Conservation (phyloP, 2,888 invertebrate genomes). For the Orchesella flavescens region DNA sequence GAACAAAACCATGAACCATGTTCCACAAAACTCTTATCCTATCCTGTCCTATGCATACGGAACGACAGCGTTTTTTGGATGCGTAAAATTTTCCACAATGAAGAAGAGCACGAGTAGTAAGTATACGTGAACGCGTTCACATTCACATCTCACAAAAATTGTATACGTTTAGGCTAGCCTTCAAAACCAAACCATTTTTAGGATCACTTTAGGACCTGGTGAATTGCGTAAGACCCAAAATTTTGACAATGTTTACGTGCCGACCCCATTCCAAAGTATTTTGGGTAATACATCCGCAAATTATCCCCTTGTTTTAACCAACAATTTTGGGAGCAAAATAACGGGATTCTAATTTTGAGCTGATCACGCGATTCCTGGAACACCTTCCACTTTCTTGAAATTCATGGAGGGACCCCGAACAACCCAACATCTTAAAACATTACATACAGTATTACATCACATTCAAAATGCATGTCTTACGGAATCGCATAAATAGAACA, state of each 20-base stretch:
- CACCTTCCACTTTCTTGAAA: neutral
- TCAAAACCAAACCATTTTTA: neutral
- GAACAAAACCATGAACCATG: neutral
- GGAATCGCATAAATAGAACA: too few relatives aligned
- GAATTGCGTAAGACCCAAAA: conserved; percentile 1
- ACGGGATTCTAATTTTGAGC: neutral
- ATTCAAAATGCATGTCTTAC: too few relatives aligned
- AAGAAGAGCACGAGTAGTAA: neutral
- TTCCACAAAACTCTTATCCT: conserved; percentile 1
- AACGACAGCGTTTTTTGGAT: neutral
- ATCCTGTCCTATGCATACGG: neutral
- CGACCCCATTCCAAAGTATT: neutral
- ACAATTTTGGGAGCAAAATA: neutral
- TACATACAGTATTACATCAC: too few relatives aligned
- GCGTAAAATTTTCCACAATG: conserved; percentile 4
- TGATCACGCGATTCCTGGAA: neutral
- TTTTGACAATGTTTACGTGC: conserved; percentile 5
- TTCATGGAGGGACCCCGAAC: neutral
- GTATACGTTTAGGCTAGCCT: neutral
- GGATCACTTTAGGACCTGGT: neutral
- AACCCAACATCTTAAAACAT: too few relatives aligned
- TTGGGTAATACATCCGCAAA: too few relatives aligned
- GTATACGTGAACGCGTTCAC: neutral
- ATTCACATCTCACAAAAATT: neutral
- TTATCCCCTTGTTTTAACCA: neutral